Percentiles rank a stretch among this genome's conserved stretches.
Evolutionary conservation across 1,140 invertebrate genomes (phyloP).

Genomic region (Daktulosphaira vitifoliae): DNA sequence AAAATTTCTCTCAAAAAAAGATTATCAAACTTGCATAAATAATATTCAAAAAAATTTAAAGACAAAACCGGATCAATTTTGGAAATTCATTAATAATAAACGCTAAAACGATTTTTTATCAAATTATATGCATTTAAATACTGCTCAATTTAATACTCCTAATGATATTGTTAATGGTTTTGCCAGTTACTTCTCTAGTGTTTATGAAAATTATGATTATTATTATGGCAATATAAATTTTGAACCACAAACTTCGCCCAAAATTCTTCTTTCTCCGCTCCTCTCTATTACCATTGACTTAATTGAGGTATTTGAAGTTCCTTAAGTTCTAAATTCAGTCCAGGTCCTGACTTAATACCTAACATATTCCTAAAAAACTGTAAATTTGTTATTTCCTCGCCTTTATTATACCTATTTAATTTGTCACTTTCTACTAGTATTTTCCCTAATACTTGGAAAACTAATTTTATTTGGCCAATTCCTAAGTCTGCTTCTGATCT

Average conservation of each 20-base stretch:
- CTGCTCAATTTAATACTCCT: background rate
- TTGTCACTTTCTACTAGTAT: background rate
- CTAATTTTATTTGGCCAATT: background rate
- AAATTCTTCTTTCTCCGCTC: background rate
- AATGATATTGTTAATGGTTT: conserved; percentile 6
- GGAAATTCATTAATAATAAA: conserved; percentile 2
- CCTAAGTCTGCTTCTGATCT: no score
- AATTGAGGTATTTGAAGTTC: background rate
- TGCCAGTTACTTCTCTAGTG: background rate
- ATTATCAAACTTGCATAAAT: conserved; percentile 1
- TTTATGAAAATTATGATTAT: background rate
- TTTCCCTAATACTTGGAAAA: background rate
- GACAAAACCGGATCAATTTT: background rate
- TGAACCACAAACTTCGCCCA: background rate
- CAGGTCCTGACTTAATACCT: background rate
- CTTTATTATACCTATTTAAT: background rate
- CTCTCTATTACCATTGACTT: background rate
- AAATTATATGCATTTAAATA: background rate
- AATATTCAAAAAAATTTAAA: conserved; percentile 3
- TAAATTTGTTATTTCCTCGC: background rate
- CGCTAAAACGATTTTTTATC: background rate
- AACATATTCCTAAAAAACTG: background rate
- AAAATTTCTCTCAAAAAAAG: background rate
- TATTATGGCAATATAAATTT: background rate
- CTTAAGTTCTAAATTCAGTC: background rate